Base-by-base conservation (phyloP, 2,888 invertebrate genomes). In the Napeogenes sylphis region DNA sequence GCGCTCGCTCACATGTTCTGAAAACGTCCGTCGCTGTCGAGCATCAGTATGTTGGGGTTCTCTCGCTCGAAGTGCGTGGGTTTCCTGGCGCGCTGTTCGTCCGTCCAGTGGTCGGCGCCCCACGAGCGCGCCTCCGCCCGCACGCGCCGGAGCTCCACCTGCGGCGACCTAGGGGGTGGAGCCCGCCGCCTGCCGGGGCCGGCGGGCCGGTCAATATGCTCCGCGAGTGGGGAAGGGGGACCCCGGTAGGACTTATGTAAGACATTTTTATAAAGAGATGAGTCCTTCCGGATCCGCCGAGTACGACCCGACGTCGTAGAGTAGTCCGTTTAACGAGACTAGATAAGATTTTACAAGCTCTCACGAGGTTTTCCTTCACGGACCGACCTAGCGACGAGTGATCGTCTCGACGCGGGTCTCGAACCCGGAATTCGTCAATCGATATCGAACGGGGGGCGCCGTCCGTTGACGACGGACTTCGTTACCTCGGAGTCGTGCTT, bases 31-130 rank as follows among this genome's bases (percentile, higher is more conserved):
- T 93, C 94, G 70, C 93, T 93, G 82, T 95, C 94, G 56, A 95
- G 82, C 92, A 95, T 87, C 47, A 95, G 91, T 73, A 95, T 95
- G 83, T 95, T 94, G 33, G 95, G 95, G 85, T 95, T 95, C 79
- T 95, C 95, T 76, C 93, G 93, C 84, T 95, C 95, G 76, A 95
- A 95, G 68, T 94, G 93, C 0, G 94, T 94, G 6, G 95, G 95
- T 73, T 94, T 93, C 70, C 95, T 82, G 69, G 90, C 92, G 42
- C 95, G 85, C 79, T 94, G 94, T 75, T 93, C 92, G 80, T 94
- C 93, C 21, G 94, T 94, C 94, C 94, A 94, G 88, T 94, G 94
- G 82, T 94, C 94, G 21, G 94, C 94, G 65, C 94, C 91, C 59
- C 92, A 92, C 70, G 91, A 92, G n/a, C 93, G 94, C 88, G 51